Base-by-base conservation (phyloP, 1,140 invertebrate species). In the Leptopilina clavipes region DNA sequence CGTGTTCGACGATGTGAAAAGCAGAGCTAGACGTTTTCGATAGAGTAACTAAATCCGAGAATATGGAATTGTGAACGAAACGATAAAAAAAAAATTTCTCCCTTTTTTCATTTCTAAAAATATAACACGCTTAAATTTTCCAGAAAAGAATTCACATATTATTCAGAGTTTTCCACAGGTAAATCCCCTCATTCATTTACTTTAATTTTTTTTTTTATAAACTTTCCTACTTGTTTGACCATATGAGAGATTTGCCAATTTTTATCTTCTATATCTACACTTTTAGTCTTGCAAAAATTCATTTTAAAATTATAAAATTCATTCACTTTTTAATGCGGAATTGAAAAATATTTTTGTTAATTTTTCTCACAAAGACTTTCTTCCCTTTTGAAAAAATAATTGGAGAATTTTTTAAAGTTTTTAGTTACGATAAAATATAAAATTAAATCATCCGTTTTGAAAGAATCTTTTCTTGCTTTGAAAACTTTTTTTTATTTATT, bases 41-140 rank as follows among this genome's bases (percentile, higher is more conserved):
- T 65, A 65, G 25, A 65, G 59, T 31, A 65, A 31, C 59, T 31
- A 31, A 65, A 65, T 65, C 59, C 59, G 59, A 3, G 59, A 22
- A 65, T 65, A 65, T 65, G 11, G n/a, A 65, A 65, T 40, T 0
- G 11, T 65, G 59, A 37, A 65, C 22, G 59, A 31, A 65, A 65
- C 10, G 37, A 14, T 22, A 19, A 19, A 59, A 31, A 31, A 31
- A 65, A 22, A 31, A 31, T 37, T 22, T 10, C 3, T 14, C 14
- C 25, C 5, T 31, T 31, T 31, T 31, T 25, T 1, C 31, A 31
- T n/a, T 25, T 65, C 14, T 65, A 44, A 74, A 31, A 45, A 70
- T 45, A 19, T 37, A 79, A 59, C 73, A 75, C 70, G 59, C 73
- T 79, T 79, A 79, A 77, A 79, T 76, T 8, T 40, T 40, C 7